Evolutionary conservation across 2,113 vertebrate genomes (phyloP), one percentile per base, ranked within the genome.

Genomic region (human (Homo sapiens)): DNA sequence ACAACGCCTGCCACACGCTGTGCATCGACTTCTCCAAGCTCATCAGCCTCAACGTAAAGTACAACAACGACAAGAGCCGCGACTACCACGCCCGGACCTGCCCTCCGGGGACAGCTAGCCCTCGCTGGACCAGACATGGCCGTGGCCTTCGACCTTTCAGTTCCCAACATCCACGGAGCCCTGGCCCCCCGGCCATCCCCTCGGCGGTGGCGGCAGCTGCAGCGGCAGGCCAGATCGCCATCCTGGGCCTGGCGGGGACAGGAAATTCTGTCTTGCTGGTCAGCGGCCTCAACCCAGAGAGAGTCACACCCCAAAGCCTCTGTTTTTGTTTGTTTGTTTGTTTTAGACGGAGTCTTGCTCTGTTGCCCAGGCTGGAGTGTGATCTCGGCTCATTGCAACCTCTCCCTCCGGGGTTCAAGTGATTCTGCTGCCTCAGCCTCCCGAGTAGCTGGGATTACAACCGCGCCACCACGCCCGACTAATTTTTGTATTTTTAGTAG

Each of bases 21-120:
- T 99, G 99, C 92, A 99, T 99, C 9, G 99, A 99, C 94, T 99
- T 99, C 98, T 99, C 99, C 55, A 99, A 99, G 96, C 99, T 99
- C 90, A 99, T 99, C 0, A 99, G 99, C 96, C 99, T 99, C 95
- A 99, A 99, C 6, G 99, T 99, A 2, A 99, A 99, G n/a, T 99
- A 99, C 98, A 99, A 99, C 96, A 99, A 99, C 0, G 99, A 99
- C 57, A 99, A 99, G 98, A 99, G 99, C 96, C 99, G 99, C 0
- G 99, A 99, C 94, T 99, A 99, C 52, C 99, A 0, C 98, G 99
- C 1, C 99, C 99, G 0, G 99, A 99, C 97, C 98, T 99, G 30
- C 99, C 99, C n/a, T 99, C 99, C 0, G 99, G 99, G 14, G 99
- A 99, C 88, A 99, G 98, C 97, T 99, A 99, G 97, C 99, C 99